These are phyloP conservation scores for Anorthoa munda DNA, from an alignment of 2,888 invertebrate species.

Conservation along the genomic window DNA sequence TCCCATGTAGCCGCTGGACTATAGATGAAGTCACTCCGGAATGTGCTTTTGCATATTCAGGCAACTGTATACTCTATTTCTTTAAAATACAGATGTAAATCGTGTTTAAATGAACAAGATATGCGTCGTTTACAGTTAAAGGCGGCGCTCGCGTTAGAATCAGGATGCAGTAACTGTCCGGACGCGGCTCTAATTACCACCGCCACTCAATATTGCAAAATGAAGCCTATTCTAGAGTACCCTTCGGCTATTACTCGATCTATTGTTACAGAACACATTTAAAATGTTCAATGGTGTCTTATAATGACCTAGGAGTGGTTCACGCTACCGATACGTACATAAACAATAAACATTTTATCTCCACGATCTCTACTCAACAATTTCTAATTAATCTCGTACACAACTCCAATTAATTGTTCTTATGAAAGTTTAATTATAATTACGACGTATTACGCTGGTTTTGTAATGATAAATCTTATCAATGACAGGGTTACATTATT, in stretches of 20 bases:
- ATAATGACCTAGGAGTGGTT: constrained; percentile 83
- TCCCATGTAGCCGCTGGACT: constrained; percentile 65
- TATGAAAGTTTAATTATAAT: constrained; percentile 87
- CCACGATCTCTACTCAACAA: constrained; percentile 76
- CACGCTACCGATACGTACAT: constrained; percentile 73
- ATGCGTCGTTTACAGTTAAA: constrained; percentile 61
- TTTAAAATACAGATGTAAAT: constrained; percentile 46
- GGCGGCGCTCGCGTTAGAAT: constrained; percentile 82
- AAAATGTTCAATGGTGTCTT: constrained; percentile 79
- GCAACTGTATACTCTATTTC: constrained; percentile 61
- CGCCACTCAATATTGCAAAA: constrained; percentile 89
- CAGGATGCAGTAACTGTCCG: constrained; percentile 89
- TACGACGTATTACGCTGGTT: constrained; percentile 73
- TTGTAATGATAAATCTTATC: constrained; percentile 74
- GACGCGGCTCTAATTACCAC: constrained; percentile 88
- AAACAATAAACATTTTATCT: constrained; percentile 84
- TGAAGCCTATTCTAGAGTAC: constrained; percentile 84
- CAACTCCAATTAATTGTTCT: constrained; percentile 83
- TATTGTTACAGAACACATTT: constrained; percentile 86
- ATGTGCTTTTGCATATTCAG: constrained; percentile 60
- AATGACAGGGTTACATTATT: constrained; percentile 76
- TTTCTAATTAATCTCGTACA: constrained; percentile 87
- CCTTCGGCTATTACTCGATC: constrained; percentile 83
- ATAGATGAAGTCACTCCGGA: constrained; percentile 70
- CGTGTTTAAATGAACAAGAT: constrained; percentile 23